phyloP scores from a whole-genome alignment of 2,113 vertebrate species.

The Mystacornis crossleyi region DNA sequence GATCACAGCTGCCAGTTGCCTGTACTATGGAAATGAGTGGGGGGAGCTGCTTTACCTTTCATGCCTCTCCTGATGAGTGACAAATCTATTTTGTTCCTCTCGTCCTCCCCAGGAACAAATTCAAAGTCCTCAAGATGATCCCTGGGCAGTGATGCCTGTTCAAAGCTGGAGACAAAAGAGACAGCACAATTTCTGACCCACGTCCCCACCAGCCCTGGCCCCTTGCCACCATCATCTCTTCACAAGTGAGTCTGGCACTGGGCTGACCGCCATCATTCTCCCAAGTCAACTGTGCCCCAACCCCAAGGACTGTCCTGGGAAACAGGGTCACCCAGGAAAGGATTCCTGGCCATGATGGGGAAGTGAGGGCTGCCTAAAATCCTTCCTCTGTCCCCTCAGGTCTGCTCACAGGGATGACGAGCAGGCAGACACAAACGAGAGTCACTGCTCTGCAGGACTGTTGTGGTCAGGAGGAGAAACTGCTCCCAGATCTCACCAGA shows the following conservation, averaged over 20 bases:
- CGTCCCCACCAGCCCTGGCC: rapidly evolving
- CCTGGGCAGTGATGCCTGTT: rapidly evolving
- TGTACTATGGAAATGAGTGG: rapidly evolving
- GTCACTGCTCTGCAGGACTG: not conserved
- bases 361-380: not conserved
- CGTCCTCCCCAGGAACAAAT: not conserved
- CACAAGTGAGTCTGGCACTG: not conserved
- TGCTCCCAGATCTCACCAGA: not conserved
- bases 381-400: not conserved
- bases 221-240: not conserved
- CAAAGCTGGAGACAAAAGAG: not conserved
- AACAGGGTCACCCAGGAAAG: not conserved
- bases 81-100: not conserved
- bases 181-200: not conserved
- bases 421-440: rapidly evolving
- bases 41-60: not conserved
- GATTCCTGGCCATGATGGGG: not conserved
- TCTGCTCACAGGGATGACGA: rapidly evolving
- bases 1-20: rapidly evolving
- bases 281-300: not conserved
- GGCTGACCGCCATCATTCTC: not conserved
- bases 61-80: rapidly evolving
- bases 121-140: no score
- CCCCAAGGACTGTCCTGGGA: not conserved
- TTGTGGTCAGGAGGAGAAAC: not conserved